A percentile compares a stretch with the other conserved stretches of the same genome.
Evolutionary conservation across 2,113 vertebrate genomes (phyloP).

Genomic region (Phasianus colchicus): DNA sequence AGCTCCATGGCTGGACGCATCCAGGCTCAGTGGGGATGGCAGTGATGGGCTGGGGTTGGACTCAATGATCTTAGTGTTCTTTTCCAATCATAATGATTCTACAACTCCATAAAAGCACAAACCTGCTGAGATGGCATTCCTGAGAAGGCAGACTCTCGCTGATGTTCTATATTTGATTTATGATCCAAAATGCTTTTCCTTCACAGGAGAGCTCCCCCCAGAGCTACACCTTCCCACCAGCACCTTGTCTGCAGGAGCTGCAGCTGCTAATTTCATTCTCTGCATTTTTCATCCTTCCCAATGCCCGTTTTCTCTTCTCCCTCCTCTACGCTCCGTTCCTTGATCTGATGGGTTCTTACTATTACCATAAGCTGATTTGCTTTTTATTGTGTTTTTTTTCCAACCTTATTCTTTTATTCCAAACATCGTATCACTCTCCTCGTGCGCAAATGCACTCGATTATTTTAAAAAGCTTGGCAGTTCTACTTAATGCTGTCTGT

Average conservation of each 20-base stretch:
- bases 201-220: not conserved
- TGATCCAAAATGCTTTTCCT: not conserved
- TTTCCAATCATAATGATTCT: too few species aligned
- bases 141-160: not conserved
- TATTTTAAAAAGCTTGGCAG: not conserved
- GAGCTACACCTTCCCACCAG: not conserved
- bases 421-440: rapidly evolving
- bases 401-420: not conserved
- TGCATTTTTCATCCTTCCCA: not conserved
- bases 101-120: not conserved
- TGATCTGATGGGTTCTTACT: not conserved
- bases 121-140: not conserved
- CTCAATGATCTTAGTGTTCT: too few species aligned
- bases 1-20: not conserved
- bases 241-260: not conserved
- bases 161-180: not conserved
- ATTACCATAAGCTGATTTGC: not conserved
- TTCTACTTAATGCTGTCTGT: rapidly evolving
- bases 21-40: not conserved
- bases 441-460: not conserved
- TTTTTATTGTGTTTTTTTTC: not conserved
- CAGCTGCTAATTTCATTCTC: not conserved
- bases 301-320: not conserved
- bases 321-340: not conserved
- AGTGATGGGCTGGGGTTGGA: too few species aligned